A percentile compares a stretch with the other conserved stretches of the same genome.
Evolutionary conservation across 2,797 vertebrate species (phyloP).

Genomic region (Bradypodion ventrale): DNA sequence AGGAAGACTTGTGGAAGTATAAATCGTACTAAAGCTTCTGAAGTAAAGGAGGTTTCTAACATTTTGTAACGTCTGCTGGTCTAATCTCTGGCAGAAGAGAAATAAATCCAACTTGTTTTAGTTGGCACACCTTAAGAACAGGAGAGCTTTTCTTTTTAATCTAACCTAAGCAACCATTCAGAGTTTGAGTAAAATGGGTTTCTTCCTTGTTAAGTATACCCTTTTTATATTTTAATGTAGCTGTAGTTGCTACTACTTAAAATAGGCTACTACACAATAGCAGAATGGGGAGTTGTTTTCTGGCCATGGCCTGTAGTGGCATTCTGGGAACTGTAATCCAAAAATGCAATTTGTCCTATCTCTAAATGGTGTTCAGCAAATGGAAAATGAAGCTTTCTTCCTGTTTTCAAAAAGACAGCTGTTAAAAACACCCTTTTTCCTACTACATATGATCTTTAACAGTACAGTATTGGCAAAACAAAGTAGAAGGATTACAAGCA

Average conservation of each 20-base stretch:
- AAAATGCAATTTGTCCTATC: not conserved
- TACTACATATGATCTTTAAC: not conserved
- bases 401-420: not conserved
- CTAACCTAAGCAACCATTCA: not conserved
- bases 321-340: no score
- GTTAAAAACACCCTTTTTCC: not conserved
- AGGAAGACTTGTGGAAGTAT: not conserved
- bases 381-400: not conserved
- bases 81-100: no score
- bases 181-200: not conserved
- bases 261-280: no score
- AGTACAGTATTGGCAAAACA: not conserved
- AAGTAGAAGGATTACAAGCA: not conserved
- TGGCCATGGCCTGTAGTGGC: no score
- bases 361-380: not conserved
- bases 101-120: no score
- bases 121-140: not conserved
- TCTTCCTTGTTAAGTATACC: not conserved
- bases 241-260: no score
- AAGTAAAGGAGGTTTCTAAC: not conserved
- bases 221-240: not conserved
- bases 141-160: not conserved
- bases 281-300: no score
- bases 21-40: not conserved
- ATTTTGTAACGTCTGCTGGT: not conserved